phyloP scores from a whole-genome alignment of 2,113 vertebrate genomes.

The Nothobranchius furzeri region DNA sequence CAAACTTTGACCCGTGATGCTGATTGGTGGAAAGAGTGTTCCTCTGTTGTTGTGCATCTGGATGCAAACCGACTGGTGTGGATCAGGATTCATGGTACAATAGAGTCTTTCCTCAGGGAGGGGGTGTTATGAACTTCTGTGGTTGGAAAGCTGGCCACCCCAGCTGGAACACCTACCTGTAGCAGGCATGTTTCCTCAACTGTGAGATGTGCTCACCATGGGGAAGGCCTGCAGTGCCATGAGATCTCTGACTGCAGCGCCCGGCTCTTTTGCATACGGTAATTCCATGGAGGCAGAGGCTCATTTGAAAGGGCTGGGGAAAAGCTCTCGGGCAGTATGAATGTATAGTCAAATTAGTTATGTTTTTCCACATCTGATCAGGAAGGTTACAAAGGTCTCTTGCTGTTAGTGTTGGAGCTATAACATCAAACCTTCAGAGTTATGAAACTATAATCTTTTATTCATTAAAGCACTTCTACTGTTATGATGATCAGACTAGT shows the following conservation, averaged over 20 bases:
- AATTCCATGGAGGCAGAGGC: slow-evolving; percentile 72
- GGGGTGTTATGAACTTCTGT: slow-evolving; percentile 16
- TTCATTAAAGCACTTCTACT: too few species aligned
- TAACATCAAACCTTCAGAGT: neutral
- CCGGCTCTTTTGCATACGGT: slow-evolving; percentile 74
- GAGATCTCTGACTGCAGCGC: slow-evolving; percentile 39
- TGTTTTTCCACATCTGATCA: slow-evolving; percentile 64
- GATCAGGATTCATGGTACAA: slow-evolving; percentile 8
- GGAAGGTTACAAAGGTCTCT: slow-evolving; percentile 26
- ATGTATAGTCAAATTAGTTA: slow-evolving; percentile 72
- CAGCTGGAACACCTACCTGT: slow-evolving; percentile 59
- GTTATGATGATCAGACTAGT: too few species aligned
- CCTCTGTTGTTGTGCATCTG: slow-evolving; percentile 11
- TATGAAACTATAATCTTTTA: too few species aligned
- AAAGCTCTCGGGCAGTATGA: slow-evolving; percentile 56
- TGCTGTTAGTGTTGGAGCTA: slow-evolving; percentile 9
- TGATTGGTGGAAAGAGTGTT: slow-evolving; percentile 23
- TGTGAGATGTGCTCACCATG: slow-evolving; percentile 40
- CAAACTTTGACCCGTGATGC: neutral
- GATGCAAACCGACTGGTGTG: slow-evolving; percentile 38
- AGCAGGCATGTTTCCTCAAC: slow-evolving; percentile 58
- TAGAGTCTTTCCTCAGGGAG: slow-evolving; percentile 38
- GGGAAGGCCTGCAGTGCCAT: slow-evolving; percentile 21
- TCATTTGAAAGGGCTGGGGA: slow-evolving; percentile 60
- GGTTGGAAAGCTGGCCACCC: slow-evolving; percentile 56